Base-by-base conservation (phyloP, 1,140 invertebrate species). In the Lepidurus packardi region DNA sequence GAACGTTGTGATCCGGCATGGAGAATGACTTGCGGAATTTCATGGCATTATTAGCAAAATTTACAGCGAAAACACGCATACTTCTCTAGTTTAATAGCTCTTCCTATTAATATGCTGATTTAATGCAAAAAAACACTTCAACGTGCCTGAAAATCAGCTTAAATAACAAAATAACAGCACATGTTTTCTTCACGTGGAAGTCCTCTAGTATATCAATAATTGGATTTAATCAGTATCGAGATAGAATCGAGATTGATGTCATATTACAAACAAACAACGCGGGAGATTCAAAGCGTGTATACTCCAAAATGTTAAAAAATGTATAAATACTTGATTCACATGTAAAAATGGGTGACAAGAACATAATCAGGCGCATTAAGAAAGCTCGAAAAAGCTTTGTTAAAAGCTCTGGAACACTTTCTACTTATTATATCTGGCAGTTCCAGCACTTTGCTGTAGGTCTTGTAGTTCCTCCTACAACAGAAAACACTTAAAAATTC, bases 1-100 rank as follows among this genome's bases (percentile, higher is more conserved):
- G 75, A 84, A 83, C 73, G 78, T 80, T 75, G 78, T 80, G 21
- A 77, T 75, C 25, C 21, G 78, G 77, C 53, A 80, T 65, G 7
- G 25, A 10, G 34, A 79, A 79, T 42, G 65, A n/a, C 13, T 78
- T 25, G 21, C 78, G 73, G 24, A 78, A 78, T 47, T 73, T 78
- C 16, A 13, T 13, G 7, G 21, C 44, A 13, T 75, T 75, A 34
- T 78, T 7, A 24, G 78, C 42, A 16, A 77, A 47, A 34, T n/a
- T 9, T 25, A 21, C 76, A 65, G 53, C 53, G 21, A 65, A 65
- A n/a, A 65, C 21, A 65, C 53, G 53, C 53, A 65, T 65, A 34
- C 3, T 34, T 34, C 34, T 65, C 16, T 16, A 7, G 53, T 7
- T 13, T 9, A 65, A 65, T 65, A 65, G 7, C 5, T 34, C 34